Percentiles rank a stretch among this genome's conserved stretches.
Evolutionary conservation across 2,797 vertebrate species (phyloP).

Genomic region (Enteromius trimaculatus): DNA sequence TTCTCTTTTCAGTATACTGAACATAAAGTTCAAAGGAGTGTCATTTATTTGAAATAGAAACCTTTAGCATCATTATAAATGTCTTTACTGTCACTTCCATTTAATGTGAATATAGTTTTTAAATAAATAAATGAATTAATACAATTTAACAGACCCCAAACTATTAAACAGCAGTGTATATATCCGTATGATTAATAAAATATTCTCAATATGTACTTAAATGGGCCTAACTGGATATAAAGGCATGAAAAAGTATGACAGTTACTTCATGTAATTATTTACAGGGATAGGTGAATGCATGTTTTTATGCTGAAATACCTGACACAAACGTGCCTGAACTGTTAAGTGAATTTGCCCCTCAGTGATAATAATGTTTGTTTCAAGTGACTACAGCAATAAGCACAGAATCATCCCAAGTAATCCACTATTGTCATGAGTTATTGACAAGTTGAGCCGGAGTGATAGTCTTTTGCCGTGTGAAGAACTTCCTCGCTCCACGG

Average conservation of each 20-base stretch:
- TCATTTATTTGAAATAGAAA: neutral
- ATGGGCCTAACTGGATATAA: neutral
- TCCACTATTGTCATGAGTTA: slow-evolving; percentile 46
- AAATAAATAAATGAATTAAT: neutral
- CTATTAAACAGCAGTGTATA: neutral
- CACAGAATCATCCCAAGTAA: slow-evolving; percentile 37
- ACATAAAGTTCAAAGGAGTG: neutral
- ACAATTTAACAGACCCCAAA: neutral
- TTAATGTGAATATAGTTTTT: neutral
- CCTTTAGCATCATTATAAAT: neutral
- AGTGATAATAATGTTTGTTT: slow-evolving; percentile 18
- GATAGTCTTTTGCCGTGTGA: slow-evolving; percentile 44
- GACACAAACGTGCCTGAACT: slow-evolving; percentile 7
- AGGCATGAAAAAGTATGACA: neutral
- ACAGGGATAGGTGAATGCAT: neutral
- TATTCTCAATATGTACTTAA: too few species aligned
- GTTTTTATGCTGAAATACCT: slow-evolving; percentile 3
- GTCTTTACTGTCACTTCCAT: neutral
- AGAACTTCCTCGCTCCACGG: neutral
- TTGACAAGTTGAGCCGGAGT: slow-evolving; percentile 28
- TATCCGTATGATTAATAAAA: neutral
- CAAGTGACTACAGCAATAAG: slow-evolving; percentile 30
- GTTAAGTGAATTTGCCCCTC: slow-evolving; percentile 29
- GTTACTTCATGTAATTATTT: neutral
- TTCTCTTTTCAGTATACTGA: too few species aligned